Percentiles rank a stretch among this genome's conserved stretches.
Evolutionary conservation across 2,797 vertebrate species (phyloP).

Genomic region (Danio choprae): DNA sequence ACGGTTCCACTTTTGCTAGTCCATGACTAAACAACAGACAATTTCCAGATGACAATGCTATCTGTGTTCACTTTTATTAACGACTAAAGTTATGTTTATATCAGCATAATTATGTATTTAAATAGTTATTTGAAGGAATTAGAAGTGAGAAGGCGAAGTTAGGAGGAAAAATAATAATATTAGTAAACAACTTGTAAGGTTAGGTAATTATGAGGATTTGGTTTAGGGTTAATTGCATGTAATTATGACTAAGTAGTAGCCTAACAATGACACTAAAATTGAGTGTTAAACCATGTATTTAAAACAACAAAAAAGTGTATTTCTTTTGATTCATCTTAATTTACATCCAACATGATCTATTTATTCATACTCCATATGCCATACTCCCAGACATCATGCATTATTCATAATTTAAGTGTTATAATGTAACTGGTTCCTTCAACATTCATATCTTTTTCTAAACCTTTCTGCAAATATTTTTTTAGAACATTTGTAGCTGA

Average conservation of each 20-base stretch:
- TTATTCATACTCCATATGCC: neutral
- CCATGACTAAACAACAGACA: neutral
- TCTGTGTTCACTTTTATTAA: neutral
- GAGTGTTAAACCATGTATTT: no score
- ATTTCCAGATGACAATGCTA: neutral
- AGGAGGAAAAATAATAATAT: neutral
- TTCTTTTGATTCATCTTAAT: no score
- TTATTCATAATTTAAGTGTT: neutral
- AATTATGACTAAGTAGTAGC: no score
- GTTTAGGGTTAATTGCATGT: no score
- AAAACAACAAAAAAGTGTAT: no score
- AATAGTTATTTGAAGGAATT: no score
- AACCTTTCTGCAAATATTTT: neutral
- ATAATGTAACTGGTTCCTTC: neutral
- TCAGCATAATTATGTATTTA: no score
- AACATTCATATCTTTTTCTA: neutral
- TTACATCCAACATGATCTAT: no score
- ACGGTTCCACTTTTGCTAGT: neutral
- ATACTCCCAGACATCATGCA: neutral
- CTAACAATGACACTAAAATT: no score
- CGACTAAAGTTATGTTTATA: neutral
- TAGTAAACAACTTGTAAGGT: no score
- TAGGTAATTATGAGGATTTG: no score
- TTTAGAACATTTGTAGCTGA: neutral
- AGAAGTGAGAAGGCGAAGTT: neutral